These are phyloP conservation scores for Lindbergichthys nudifrons DNA, from an alignment of 2,797 vertebrate genomes.

Conservation along the genomic window DNA sequence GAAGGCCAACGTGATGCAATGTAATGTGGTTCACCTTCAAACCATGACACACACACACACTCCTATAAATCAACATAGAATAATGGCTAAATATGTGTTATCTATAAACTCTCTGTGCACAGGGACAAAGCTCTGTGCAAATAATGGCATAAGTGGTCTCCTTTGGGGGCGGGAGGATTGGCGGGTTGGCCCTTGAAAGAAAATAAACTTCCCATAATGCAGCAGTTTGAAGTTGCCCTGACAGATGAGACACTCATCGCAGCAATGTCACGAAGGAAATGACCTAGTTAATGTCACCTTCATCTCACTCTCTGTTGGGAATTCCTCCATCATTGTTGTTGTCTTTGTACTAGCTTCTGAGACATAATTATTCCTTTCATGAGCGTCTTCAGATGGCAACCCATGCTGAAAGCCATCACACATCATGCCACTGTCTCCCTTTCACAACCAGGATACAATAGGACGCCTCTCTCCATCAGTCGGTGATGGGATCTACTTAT, in stretches of 20 bases:
- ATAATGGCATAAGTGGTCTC: conserved; percentile 49
- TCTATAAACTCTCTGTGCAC: conserved; percentile 48
- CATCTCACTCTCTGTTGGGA: conserved; percentile 53
- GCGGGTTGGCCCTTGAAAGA: conserved; percentile 37
- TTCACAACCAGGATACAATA: neutral
- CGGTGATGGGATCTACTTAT: conserved; percentile 23
- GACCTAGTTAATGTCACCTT: conserved; percentile 71
- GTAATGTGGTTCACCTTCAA: conserved; percentile 62
- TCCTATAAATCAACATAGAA: conserved; percentile 63
- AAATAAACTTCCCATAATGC: conserved; percentile 41
- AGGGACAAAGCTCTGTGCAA: conserved; percentile 47
- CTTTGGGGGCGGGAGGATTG: conserved; percentile 32
- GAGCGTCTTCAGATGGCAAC: conserved; percentile 31
- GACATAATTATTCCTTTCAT: conserved; percentile 55
- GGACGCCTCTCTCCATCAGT: neutral
- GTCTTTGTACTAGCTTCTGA: conserved; percentile 53
- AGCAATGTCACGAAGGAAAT: conserved; percentile 43
- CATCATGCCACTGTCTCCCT: neutral
- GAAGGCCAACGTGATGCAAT: conserved; percentile 31
- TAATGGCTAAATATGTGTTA: conserved; percentile 61
- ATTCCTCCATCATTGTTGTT: conserved; percentile 41
- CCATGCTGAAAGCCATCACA: conserved; percentile 19
- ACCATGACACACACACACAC: conserved; percentile 52
- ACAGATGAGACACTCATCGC: conserved; percentile 45
- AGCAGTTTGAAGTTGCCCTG: conserved; percentile 60